phyloP scores from a whole-genome alignment of 2,797 vertebrate genomes.

The Danionella dracula region DNA sequence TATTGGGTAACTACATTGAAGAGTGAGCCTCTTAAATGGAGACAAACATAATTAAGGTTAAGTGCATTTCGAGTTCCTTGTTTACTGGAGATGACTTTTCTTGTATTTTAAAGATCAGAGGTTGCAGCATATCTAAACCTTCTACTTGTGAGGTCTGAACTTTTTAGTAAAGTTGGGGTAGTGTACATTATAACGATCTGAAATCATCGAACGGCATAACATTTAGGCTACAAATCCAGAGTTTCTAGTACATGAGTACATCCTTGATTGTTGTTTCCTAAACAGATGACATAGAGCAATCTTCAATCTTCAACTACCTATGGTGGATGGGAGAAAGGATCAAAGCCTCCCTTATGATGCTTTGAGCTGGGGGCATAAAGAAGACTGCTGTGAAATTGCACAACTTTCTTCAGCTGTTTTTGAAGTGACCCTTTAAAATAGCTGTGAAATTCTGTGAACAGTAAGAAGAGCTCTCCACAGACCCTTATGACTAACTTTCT shows the following conservation, averaged over 20 bases:
- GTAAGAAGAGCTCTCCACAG: too few relatives aligned
- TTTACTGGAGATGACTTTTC: not conserved
- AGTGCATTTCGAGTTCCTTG: not conserved
- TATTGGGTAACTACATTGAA: not conserved
- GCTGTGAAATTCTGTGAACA: conserved; percentile 35
- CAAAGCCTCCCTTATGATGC: not conserved
- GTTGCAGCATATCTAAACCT: not conserved
- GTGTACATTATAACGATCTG: too few relatives aligned
- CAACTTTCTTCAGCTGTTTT: too few relatives aligned
- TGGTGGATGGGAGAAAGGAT: too few relatives aligned
- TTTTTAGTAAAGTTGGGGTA: too few relatives aligned
- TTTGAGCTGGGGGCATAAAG: not conserved
- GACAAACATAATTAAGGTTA: conserved; percentile 1
- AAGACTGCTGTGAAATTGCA: conserved; percentile 38
- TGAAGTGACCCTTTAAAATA: conserved; percentile 6
- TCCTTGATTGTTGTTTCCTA: not conserved
- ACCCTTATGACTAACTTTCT: not conserved
- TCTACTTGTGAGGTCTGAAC: conserved; percentile 5
- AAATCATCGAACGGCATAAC: too few relatives aligned
- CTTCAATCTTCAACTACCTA: too few relatives aligned
- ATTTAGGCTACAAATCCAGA: too few relatives aligned
- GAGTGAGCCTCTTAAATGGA: not conserved
- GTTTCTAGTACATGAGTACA: not conserved
- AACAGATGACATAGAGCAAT: too few relatives aligned
- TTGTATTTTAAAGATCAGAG: not conserved